Base-by-base conservation (phyloP, 2,113 vertebrate genomes). In the Diadophis punctatus region DNA sequence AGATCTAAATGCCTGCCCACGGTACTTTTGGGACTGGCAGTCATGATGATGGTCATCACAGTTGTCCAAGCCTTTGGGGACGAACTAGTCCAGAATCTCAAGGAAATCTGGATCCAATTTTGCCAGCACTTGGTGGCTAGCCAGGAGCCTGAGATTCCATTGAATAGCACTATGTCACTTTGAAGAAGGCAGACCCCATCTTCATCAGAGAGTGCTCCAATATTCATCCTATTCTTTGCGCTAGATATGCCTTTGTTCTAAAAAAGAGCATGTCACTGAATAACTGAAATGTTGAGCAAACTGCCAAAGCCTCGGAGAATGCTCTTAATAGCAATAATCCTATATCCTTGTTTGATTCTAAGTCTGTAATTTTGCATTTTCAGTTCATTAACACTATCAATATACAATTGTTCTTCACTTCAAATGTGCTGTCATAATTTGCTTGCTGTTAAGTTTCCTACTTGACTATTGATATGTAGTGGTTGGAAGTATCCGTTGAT, bases 141-240 rank as follows among this genome's bases (percentile, higher is more conserved):
- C 23, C 23, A 25, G 56, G 56, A 58, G 2, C 23, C 23, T 0
- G 99, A 93, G 98, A 99, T 30, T 99, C 99, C 93, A 98, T 99
- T 92, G 98, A 99, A 95, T 97, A 99, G 92, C 97, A 98, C 93
- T 99, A 99, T 7, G 98, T 99, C 94, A 92, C 96, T 0, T 95
- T 99, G 93, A 99, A 99, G 96, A 98, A 97, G 88, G 96, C 98
- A 0, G 99, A 99, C 58, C 98, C 99, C 16, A 97, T 99, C 93
- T 97, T 99, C 90, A 98, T 99, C 95, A 97, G 99, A 11, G 99
- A 99, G 91, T 99, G 99, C 94, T 99, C 98, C 0, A 98, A 98
- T 0, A 98, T 99, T 85, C 98, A 98, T 94, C 98, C 99, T 74
- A 97, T 91, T 86, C 97, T 99, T 0, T 99, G 99, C 99, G 99